Evolutionary conservation across 2,113 vertebrate genomes (phyloP).

Genomic region (human (Homo sapiens)): GRCh38 chr6:16468501-16469000

Average conservation of each 20-base stretch:
- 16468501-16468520: not conserved
- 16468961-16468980: not conserved
- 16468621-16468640: not conserved
- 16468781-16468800: not conserved
- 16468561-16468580: not conserved
- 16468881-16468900: not conserved
- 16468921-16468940: not conserved
- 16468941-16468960: not conserved
- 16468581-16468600: not conserved
- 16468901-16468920: not conserved
- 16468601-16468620: not conserved
- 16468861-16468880: not conserved
- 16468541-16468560: not conserved
- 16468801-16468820: not conserved
- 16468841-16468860: not conserved
- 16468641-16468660: not conserved
- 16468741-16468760: not conserved
- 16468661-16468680: not conserved
- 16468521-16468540: not conserved
- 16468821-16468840: not conserved
- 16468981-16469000: not conserved
- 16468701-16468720: not conserved
- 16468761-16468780: fast-evolving
- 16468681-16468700: not conserved
- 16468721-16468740: not conserved